These are phyloP conservation scores for Theretra japonica DNA, from an alignment of 2,888 invertebrate species.

Conservation along the genomic window DNA sequence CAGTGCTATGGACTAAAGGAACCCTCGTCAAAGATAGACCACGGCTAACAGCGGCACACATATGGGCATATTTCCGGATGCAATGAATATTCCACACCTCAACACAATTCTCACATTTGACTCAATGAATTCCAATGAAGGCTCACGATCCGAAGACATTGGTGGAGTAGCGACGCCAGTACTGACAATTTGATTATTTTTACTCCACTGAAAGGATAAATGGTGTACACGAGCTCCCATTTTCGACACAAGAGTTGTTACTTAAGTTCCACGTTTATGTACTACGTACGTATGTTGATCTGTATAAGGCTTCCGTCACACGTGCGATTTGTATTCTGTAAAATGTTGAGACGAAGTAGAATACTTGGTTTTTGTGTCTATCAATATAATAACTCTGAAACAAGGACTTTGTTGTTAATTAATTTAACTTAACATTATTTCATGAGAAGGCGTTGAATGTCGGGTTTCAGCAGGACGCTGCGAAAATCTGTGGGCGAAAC, in stretches of 20 bases:
- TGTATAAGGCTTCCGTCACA: not conserved
- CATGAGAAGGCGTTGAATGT: too few species aligned
- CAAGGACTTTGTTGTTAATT: too few species aligned
- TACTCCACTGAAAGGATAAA: conserved; percentile 22
- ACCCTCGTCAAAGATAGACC: not conserved
- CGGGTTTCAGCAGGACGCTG: too few species aligned
- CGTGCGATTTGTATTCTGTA: not conserved
- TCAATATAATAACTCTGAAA: too few species aligned
- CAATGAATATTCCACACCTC: not conserved
- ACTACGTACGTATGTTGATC: conserved; percentile 9
- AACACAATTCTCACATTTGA: conserved; percentile 3
- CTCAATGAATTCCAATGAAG: not conserved
- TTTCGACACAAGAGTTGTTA: conserved; percentile 39
- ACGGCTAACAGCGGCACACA: not conserved
- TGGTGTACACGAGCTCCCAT: conserved; percentile 26
- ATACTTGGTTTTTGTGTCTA: too few species aligned
- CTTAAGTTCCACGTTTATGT: conserved; percentile 34
- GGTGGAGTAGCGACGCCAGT: not conserved
- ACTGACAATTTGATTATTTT: conserved; percentile 16
- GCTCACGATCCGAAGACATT: not conserved
- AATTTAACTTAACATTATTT: too few species aligned
- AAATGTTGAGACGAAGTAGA: too few species aligned
- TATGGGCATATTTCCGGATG: not conserved
- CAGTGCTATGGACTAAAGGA: too few species aligned
- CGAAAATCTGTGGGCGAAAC: too few species aligned